Percentiles rank a stretch among this genome's conserved stretches.
These are phyloP conservation scores for Leptinotarsa undecemlineata DNA, from an alignment of 1,140 invertebrate genomes.

Conservation along the genomic window DNA sequence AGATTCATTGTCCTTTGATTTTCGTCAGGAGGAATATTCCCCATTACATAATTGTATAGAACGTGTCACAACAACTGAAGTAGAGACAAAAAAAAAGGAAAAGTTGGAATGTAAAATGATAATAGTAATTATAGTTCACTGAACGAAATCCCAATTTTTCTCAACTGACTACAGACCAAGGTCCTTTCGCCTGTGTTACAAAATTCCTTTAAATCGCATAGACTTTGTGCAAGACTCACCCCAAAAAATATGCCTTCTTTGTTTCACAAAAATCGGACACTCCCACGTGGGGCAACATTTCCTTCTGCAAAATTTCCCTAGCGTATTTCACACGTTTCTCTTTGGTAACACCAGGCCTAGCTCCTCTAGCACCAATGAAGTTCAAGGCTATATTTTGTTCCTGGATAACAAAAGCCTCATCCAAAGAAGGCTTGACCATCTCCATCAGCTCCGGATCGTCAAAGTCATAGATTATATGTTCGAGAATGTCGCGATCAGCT, in stretches of 20 bases:
- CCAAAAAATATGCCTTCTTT: conserved; percentile 97
- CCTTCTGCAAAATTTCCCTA: conserved; percentile 97
- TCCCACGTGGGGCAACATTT: conserved; percentile 99
- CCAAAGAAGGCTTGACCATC: conserved; percentile 98
- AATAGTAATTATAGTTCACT: too few relatives aligned
- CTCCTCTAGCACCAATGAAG: conserved; percentile 96
- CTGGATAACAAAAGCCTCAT: conserved; percentile 99
- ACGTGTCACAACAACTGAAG: too few relatives aligned
- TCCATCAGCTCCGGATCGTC: conserved; percentile 99
- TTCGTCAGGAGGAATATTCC: too few relatives aligned
- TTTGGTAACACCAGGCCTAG: conserved; percentile 95
- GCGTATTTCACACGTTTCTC: conserved; percentile 99
- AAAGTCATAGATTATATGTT: conserved; percentile 99
- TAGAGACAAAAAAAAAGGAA: too few relatives aligned
- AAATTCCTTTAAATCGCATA: too few relatives aligned
- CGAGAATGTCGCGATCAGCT: conserved; percentile 96
- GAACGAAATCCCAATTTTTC: too few relatives aligned
- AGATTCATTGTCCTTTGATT: too few relatives aligned
- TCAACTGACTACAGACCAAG: too few relatives aligned
- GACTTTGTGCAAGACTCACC: conserved; percentile 56
- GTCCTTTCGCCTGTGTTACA: too few relatives aligned
- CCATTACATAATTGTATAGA: too few relatives aligned
- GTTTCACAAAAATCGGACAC: conserved; percentile 99
- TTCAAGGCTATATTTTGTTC: conserved; percentile 98
- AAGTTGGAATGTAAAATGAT: too few relatives aligned